A percentile compares a stretch with the other conserved stretches of the same genome.
Conservation (phyloP, 2,113 vertebrate species). For the Ptilorrhoa leucosticta region DNA sequence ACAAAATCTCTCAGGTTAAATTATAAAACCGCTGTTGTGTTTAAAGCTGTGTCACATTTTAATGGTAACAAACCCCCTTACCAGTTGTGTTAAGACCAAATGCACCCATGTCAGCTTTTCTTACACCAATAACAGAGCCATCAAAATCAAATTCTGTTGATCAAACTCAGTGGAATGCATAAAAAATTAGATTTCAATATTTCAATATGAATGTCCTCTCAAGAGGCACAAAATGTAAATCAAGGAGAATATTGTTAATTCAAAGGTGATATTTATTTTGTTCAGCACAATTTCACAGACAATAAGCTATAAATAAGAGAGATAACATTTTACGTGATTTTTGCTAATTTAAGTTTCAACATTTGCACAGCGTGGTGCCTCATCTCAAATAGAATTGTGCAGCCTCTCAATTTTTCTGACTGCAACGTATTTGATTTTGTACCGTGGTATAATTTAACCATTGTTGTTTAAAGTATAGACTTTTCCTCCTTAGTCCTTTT, state of each 20-base stretch:
- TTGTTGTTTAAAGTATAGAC: not conserved
- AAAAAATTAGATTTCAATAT: conserved; percentile 29
- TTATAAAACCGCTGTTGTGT: not conserved
- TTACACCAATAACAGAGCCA: not conserved
- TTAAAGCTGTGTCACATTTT: not conserved
- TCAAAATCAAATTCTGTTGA: not conserved
- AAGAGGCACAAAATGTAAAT: conserved; percentile 15
- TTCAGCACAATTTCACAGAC: conserved; percentile 28
- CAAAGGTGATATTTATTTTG: conserved; percentile 38
- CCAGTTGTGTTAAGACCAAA: not conserved
- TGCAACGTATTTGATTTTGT: not conserved
- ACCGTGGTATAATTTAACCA: not conserved
- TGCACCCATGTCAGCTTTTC: not conserved
- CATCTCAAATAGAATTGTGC: not conserved
- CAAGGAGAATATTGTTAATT: conserved; percentile 1
- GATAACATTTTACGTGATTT: conserved; percentile 27
- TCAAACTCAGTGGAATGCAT: not conserved
- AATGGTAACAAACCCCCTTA: not conserved
- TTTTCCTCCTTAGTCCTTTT: not conserved
- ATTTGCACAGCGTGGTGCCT: conserved; percentile 4
- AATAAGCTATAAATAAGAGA: conserved; percentile 1
- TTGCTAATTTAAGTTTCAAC: not conserved
- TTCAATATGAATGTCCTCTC: not conserved
- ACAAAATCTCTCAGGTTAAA: not conserved
- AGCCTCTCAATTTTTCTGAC: not conserved